Evolutionary conservation across 2,797 vertebrate species (phyloP).

Genomic region (Furcifer pardalis): DNA sequence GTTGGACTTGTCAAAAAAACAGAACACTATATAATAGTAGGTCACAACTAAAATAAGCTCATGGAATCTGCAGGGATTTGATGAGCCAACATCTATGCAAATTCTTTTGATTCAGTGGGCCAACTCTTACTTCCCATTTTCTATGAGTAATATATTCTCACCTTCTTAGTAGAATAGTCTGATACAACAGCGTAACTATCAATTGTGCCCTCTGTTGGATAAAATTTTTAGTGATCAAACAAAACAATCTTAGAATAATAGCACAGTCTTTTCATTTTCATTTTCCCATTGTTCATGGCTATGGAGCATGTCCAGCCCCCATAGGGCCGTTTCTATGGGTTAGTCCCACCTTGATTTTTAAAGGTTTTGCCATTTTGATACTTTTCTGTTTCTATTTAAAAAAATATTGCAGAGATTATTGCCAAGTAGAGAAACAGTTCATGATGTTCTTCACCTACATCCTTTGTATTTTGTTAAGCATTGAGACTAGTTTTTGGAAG

Average conservation of each 20-base stretch:
- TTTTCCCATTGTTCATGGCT: neutral
- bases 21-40: neutral
- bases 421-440: too few relatives aligned
- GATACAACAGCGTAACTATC: neutral
- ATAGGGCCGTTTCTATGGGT: neutral
- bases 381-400: too few relatives aligned
- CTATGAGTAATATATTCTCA: neutral
- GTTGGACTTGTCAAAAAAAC: neutral
- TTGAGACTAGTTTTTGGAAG: too few relatives aligned
- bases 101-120: too few relatives aligned
- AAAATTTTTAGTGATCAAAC: neutral
- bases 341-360: neutral
- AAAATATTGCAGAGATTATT: too few relatives aligned
- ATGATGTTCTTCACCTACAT: too few relatives aligned
- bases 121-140: too few relatives aligned
- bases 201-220: neutral
- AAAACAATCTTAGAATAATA: neutral
- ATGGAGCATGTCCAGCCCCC: neutral
- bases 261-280: neutral
- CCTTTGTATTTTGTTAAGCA: too few relatives aligned
- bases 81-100: too few relatives aligned
- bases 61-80: too few relatives aligned
- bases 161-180: neutral
- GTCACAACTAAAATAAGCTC: too few relatives aligned
- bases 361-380: too few relatives aligned